A percentile compares a stretch with the other conserved stretches of the same genome.
These are phyloP conservation scores for Danio rerio DNA, from an alignment of 2,113 vertebrate species.

Conservation along the genomic window GRCz12tu NC_133186.1:47833501-47834000, in stretches of 20 bases:
- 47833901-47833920: slow-evolving; percentile 86
- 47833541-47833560: slow-evolving; percentile 91
- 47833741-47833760: slow-evolving; percentile 85
- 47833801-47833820: slow-evolving; percentile 87
- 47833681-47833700: slow-evolving; percentile 82
- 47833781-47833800: slow-evolving; percentile 87
- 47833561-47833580: slow-evolving; percentile 94
- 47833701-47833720: slow-evolving; percentile 75
- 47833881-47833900: slow-evolving; percentile 85
- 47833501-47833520: slow-evolving; percentile 91
- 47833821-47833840: slow-evolving; percentile 91
- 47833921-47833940: slow-evolving; percentile 91
- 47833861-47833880: slow-evolving; percentile 84
- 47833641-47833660: slow-evolving; percentile 88
- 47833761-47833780: slow-evolving; percentile 82
- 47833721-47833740: slow-evolving; percentile 76
- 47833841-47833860: slow-evolving; percentile 86
- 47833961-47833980: slow-evolving; percentile 90
- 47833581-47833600: slow-evolving; percentile 88
- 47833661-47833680: slow-evolving; percentile 95
- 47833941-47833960: slow-evolving; percentile 91
- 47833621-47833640: slow-evolving; percentile 95
- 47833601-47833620: slow-evolving; percentile 88
- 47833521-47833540: slow-evolving; percentile 94
- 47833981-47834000: slow-evolving; percentile 99